Percentiles rank a stretch among this genome's conserved stretches.
phyloP scores from a whole-genome alignment of 2,888 invertebrate species.

The Epinotia nisella region DNA sequence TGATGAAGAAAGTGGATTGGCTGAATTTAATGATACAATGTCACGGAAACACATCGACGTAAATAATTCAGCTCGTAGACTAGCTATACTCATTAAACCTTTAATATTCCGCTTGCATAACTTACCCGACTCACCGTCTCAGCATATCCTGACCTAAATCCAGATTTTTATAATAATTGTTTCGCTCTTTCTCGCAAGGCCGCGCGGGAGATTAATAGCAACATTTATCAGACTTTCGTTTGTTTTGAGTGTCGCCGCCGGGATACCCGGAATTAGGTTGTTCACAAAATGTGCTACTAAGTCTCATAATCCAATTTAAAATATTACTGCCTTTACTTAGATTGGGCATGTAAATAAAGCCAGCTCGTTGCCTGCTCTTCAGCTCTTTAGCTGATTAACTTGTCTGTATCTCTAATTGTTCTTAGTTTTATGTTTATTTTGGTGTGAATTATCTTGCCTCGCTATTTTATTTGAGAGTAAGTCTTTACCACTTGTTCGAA shows the following conservation, averaged over 20 bases:
- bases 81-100: conserved; percentile 7
- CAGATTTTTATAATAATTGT: conserved; percentile 63
- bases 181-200: conserved; percentile 58
- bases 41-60: background rate
- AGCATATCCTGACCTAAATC: conserved; percentile 61
- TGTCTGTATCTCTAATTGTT: conserved; percentile 31
- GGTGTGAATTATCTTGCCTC: background rate
- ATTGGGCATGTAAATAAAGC: conserved; percentile 42
- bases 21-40: background rate
- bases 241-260: conserved; percentile 77
- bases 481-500: background rate
- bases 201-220: conserved; percentile 71
- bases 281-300: conserved; percentile 68
- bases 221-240: conserved; percentile 80
- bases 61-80: background rate
- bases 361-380: conserved; percentile 17
- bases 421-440: conserved; percentile 1
- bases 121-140: conserved; percentile 47
- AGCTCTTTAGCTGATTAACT: conserved; percentile 29
- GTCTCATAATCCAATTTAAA: conserved; percentile 74
- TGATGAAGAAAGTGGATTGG: too few species aligned
- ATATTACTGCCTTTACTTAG: conserved; percentile 56
- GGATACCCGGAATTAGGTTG: conserved; percentile 76
- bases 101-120: conserved; percentile 24
- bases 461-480: background rate